Conservation (phyloP, 2,888 invertebrate species). For the Timandra comae region DNA sequence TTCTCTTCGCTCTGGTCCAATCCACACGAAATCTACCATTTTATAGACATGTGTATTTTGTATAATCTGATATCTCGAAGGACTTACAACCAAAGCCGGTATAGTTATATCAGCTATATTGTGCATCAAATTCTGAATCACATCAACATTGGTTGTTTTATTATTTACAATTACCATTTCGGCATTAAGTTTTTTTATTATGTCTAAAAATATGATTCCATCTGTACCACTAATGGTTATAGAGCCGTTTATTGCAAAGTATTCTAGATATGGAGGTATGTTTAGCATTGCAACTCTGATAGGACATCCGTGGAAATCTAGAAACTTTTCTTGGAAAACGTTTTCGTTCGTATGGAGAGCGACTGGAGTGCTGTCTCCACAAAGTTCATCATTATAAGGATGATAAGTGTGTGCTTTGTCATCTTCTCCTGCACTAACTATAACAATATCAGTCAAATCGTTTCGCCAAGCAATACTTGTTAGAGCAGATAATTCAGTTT, state of each 20-base stretch:
- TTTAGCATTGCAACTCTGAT: constrained; percentile 29
- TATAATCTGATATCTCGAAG: background rate
- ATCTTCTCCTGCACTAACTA: constrained; percentile 22
- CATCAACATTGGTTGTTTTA: background rate
- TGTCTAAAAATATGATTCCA: background rate
- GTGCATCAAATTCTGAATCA: background rate
- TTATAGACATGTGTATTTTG: background rate
- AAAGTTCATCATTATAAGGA: constrained; percentile 36
- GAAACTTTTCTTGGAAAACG: constrained; percentile 40
- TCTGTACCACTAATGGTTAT: constrained; percentile 11
- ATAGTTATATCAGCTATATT: background rate
- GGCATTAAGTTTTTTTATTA: background rate
- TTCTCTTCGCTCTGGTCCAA: background rate
- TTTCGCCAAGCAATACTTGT: constrained; percentile 38
- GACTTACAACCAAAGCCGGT: background rate
- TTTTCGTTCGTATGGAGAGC: constrained; percentile 18
- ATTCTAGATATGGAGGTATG: constrained; percentile 27
- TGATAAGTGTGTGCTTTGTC: constrained; percentile 35
- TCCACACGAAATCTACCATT: background rate
- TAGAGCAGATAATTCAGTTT: constrained; percentile 18
- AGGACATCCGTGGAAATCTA: constrained; percentile 44
- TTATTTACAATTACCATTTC: background rate
- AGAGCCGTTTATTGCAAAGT: constrained; percentile 18
- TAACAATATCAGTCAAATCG: constrained; percentile 40
- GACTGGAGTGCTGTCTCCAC: constrained; percentile 34